Evolutionary conservation across 1,140 invertebrate genomes (phyloP).

Genomic region (Caenorhabditis elegans): DNA sequence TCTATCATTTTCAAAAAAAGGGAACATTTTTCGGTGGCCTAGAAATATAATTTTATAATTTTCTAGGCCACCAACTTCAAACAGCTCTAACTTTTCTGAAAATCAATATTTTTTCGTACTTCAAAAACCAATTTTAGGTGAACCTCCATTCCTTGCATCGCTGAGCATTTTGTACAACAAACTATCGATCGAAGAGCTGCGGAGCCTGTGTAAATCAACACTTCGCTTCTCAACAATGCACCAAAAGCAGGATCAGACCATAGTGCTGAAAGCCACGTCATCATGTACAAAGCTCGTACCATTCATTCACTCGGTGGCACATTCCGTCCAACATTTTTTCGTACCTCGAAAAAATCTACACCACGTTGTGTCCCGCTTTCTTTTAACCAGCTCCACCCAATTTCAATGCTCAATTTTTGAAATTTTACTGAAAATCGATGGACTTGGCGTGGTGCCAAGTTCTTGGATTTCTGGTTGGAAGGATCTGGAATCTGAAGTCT

Average conservation of each 20-base stretch:
- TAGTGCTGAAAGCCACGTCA: background rate
- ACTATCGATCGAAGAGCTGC: background rate
- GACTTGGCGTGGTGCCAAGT: background rate
- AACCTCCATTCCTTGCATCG: background rate
- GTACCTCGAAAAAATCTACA: background rate
- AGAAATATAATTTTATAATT: background rate
- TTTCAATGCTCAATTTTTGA: background rate
- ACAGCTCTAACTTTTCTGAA: background rate
- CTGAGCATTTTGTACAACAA: background rate
- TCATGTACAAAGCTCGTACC: background rate
- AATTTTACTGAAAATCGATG: background rate
- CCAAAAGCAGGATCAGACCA: background rate
- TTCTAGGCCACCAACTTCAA: background rate
- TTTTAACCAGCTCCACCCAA: background rate
- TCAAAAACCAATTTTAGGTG: background rate
- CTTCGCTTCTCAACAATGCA: background rate
- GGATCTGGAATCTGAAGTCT: background rate
- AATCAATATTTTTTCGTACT: background rate
- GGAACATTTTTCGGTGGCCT: no score
- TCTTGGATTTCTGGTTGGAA: background rate
- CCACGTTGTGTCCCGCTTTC: background rate
- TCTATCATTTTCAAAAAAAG: no score
- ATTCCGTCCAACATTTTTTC: background rate
- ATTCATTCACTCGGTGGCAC: background rate
- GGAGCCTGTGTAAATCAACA: background rate